Evolutionary conservation across 2,797 vertebrate genomes (phyloP).

Genomic region (Rhincodon typus): DNA sequence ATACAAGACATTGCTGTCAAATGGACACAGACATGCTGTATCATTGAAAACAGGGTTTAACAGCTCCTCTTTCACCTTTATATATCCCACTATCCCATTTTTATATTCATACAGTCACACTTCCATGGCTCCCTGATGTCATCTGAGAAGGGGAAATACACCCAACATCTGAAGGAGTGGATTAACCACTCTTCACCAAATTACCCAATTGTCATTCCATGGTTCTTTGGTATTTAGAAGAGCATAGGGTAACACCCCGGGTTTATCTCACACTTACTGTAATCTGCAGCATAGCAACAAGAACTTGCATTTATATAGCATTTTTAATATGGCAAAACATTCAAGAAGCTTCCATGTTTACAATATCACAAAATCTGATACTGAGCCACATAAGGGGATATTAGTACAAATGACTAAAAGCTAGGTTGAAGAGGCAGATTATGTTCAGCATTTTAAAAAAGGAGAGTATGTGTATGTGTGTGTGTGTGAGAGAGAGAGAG

Average conservation of each 20-base stretch:
- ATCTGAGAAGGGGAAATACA: background rate
- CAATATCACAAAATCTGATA: too few species aligned
- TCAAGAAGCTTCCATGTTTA: too few species aligned
- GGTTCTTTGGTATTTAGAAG: background rate
- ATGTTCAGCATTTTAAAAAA: background rate
- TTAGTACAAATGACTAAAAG: background rate
- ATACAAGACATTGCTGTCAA: background rate
- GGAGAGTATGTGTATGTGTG: too few species aligned
- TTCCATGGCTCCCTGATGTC: background rate
- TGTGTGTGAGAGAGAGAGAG: background rate
- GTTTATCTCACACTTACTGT: background rate
- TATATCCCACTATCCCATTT: background rate
- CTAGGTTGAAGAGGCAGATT: background rate
- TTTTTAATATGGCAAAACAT: too few species aligned
- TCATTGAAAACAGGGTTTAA: background rate
- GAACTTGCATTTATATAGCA: background rate
- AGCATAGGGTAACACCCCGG: background rate
- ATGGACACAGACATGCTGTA: background rate
- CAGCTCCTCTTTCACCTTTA: background rate
- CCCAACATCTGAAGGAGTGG: background rate
- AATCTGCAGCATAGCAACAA: background rate
- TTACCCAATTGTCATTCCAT: background rate
- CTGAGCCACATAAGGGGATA: background rate
- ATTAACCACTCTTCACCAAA: background rate
- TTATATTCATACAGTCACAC: background rate